Percentiles rank a stretch among this genome's conserved stretches.
phyloP scores from a whole-genome alignment of 2,797 vertebrate genomes.

The Spizella passerina region DNA sequence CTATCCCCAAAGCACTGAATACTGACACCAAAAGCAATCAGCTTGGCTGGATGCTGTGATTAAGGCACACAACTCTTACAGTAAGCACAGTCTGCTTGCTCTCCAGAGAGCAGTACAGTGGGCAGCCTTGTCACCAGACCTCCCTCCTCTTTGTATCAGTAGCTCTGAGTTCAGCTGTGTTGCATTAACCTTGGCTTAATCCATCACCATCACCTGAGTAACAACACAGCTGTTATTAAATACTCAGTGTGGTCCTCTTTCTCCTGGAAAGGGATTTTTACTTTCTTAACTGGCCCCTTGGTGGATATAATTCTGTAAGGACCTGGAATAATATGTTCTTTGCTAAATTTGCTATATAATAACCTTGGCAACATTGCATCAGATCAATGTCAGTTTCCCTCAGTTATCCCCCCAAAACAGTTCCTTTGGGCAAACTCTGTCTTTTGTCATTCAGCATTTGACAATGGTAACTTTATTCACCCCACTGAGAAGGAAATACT shows the following conservation, averaged over 20 bases:
- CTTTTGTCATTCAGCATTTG: not conserved
- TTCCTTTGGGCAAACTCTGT: not conserved
- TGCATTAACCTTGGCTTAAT: not conserved
- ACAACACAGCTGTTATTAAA: not conserved
- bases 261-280: not conserved
- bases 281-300: not conserved
- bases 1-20: not conserved
- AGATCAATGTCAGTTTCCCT: not conserved
- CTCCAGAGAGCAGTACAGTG: not conserved
- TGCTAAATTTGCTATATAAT: not conserved
- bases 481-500: not conserved
- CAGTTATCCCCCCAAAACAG: not conserved
- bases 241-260: not conserved
- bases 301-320: not conserved
- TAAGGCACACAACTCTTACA: accelerated
- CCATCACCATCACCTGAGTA: not conserved
- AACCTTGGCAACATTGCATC: not conserved
- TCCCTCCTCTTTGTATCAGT: not conserved
- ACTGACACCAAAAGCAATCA: not conserved
- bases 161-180: not conserved
- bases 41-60: not conserved
- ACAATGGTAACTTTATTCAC: not conserved
- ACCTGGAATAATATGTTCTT: not conserved
- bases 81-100: not conserved
- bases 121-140: not conserved